Evolutionary conservation across 2,797 vertebrate species (phyloP).

Genomic region (Ctenosaura bakeri): DNA sequence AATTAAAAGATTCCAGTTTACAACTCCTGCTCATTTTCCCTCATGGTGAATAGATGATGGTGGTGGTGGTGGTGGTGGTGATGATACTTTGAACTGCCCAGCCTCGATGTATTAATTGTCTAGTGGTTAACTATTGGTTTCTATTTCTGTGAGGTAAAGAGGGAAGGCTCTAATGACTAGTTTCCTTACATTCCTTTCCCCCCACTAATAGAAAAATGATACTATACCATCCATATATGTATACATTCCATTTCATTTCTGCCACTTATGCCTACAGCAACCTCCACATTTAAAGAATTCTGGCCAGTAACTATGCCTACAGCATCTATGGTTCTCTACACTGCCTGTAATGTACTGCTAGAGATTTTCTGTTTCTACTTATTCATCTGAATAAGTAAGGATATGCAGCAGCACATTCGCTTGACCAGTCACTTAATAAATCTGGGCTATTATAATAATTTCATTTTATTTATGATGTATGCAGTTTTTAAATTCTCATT

Average conservation of each 20-base stretch:
- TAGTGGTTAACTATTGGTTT: neutral
- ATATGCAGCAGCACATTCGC: neutral
- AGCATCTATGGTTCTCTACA: neutral
- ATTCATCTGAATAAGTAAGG: neutral
- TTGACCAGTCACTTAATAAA: slow-evolving; percentile 8
- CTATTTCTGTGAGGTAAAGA: neutral
- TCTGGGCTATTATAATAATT: neutral
- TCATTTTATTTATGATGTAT: slow-evolving; percentile 12
- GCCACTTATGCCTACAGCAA: neutral
- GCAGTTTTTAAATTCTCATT: neutral
- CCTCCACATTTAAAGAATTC: neutral
- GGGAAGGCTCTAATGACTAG: neutral
- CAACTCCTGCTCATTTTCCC: neutral
- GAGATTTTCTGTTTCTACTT: neutral
- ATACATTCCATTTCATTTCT: neutral
- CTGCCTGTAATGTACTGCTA: neutral
- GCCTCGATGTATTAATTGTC: neutral
- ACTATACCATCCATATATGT: neutral
- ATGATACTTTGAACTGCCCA: neutral
- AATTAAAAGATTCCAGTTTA: neutral
- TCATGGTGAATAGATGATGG: neutral
- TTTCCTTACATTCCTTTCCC: neutral
- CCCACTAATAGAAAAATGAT: neutral
- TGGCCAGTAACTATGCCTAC: neutral
- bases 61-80: too few relatives aligned